Evolutionary conservation across 2,888 invertebrate species (phyloP).

Genomic region (Labia minor): DNA sequence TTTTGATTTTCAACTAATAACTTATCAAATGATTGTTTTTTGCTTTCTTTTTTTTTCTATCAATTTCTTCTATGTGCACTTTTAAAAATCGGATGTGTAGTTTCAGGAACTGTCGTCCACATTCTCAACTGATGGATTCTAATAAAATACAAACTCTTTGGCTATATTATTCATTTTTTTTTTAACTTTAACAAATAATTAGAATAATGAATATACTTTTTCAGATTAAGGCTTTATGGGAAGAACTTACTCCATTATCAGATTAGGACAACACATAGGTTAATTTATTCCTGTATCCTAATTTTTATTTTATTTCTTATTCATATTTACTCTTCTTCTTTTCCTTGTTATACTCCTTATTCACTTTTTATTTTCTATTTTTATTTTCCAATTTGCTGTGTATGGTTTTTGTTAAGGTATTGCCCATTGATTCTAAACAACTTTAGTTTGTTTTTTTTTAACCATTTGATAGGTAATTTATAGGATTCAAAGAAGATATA

Average conservation of each 20-base stretch:
- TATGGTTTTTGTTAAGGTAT: not conserved
- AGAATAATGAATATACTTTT: not conserved
- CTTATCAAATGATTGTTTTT: too few relatives aligned
- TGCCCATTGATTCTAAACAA: not conserved
- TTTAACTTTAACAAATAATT: not conserved
- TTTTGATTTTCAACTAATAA: too few relatives aligned
- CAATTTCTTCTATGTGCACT: too few relatives aligned
- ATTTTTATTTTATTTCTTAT: too few relatives aligned
- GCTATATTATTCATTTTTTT: not conserved
- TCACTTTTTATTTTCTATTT: not conserved
- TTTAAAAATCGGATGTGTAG: not conserved
- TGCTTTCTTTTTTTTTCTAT: too few relatives aligned
- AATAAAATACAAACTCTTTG: not conserved
- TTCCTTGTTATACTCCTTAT: too few relatives aligned
- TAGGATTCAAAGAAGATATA: not conserved
- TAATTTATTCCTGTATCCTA: not conserved
- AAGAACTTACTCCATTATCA: not conserved
- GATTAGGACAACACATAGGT: not conserved
- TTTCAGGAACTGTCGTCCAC: not conserved
- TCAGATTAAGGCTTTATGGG: not conserved
- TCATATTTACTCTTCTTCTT: too few relatives aligned
- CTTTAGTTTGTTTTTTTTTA: too few relatives aligned
- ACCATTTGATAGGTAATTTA: not conserved
- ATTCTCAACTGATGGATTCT: not conserved
- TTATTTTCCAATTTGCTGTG: not conserved